A percentile compares a stretch with the other conserved stretches of the same genome.
phyloP scores from a whole-genome alignment of 92 coral and sea anemone species.

The Chrysogorgia sp. region DNA sequence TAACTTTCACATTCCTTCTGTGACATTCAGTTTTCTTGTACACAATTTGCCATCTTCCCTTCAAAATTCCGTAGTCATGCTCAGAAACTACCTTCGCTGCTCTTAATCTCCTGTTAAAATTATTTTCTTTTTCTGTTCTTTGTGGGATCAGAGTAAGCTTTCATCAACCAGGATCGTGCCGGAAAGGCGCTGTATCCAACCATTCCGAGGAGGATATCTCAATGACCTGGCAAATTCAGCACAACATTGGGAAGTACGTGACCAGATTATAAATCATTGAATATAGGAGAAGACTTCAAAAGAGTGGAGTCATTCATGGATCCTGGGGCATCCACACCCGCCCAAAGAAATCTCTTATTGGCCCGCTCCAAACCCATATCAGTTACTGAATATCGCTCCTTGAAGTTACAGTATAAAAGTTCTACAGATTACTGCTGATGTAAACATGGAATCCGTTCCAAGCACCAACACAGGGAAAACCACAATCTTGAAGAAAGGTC shows the following conservation, averaged over 20 bases:
- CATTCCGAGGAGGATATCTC: conserved; percentile 42
- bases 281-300: conserved; percentile 46
- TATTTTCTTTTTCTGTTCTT: conserved; percentile 36
- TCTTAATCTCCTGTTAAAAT: conserved; percentile 49
- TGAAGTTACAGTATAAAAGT: conserved; percentile 52
- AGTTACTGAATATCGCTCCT: conserved; percentile 61
- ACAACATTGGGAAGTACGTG: conserved; percentile 39
- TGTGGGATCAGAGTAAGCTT: conserved; percentile 45
- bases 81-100: conserved; percentile 53
- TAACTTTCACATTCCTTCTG: conserved; percentile 48
- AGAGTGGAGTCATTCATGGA: conserved; percentile 58
- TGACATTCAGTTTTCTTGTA: conserved; percentile 70
- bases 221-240: conserved; percentile 41
- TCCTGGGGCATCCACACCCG: conserved; percentile 64
- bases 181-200: conserved; percentile 47
- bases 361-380: conserved; percentile 53
- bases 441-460: conserved; percentile 64
- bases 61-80: conserved; percentile 61
- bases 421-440: conserved; percentile 50
- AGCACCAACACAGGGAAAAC: conserved; percentile 61
- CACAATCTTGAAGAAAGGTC: conserved; percentile 62
- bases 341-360: conserved; percentile 60
- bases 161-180: conserved; percentile 47
- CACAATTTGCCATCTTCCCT: conserved; percentile 50
- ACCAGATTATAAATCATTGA: conserved; percentile 45